Percentiles rank a stretch among this genome's conserved stretches.
Evolutionary conservation across 2,888 invertebrate species (phyloP).

Genomic region (Parnassius orleans): DNA sequence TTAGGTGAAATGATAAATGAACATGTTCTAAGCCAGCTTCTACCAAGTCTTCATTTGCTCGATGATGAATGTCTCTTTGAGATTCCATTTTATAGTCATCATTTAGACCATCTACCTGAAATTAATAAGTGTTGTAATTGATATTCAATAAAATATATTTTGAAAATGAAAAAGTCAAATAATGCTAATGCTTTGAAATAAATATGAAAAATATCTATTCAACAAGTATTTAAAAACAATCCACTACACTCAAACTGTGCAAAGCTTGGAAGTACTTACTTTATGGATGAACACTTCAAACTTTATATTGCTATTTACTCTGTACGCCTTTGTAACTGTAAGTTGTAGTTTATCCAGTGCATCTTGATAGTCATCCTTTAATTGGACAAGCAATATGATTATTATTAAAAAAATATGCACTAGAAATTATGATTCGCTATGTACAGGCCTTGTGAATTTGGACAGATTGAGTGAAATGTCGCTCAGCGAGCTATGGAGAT

Average conservation of each 20-base stretch:
- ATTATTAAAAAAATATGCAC: no score
- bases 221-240: no score
- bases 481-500: no score
- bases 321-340: slow-evolving; percentile 96
- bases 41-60: slow-evolving; percentile 95
- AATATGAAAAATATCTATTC: no score
- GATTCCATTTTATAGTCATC: slow-evolving; percentile 99
- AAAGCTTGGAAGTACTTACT: slow-evolving; percentile 54
- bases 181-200: no score
- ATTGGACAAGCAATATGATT: slow-evolving; percentile 11
- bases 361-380: slow-evolving; percentile 97
- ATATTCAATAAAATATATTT: no score
- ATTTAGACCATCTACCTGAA: slow-evolving; percentile 95
- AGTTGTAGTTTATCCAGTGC: slow-evolving; percentile 95
- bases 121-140: slow-evolving; percentile 11
- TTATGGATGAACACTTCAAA: slow-evolving; percentile 99
- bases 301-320: slow-evolving; percentile 97
- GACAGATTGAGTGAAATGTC: no score
- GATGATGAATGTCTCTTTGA: slow-evolving; percentile 98
- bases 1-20: slow-evolving; percentile 96
- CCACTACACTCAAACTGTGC: no score
- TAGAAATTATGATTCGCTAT: no score
- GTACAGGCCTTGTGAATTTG: no score
- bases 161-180: background rate
- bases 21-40: slow-evolving; percentile 94